A percentile compares a stretch with the other conserved stretches of the same genome.
These are phyloP conservation scores for Tenebrosternarchus preto DNA, from an alignment of 2,113 vertebrate species.

Conservation along the genomic window DNA sequence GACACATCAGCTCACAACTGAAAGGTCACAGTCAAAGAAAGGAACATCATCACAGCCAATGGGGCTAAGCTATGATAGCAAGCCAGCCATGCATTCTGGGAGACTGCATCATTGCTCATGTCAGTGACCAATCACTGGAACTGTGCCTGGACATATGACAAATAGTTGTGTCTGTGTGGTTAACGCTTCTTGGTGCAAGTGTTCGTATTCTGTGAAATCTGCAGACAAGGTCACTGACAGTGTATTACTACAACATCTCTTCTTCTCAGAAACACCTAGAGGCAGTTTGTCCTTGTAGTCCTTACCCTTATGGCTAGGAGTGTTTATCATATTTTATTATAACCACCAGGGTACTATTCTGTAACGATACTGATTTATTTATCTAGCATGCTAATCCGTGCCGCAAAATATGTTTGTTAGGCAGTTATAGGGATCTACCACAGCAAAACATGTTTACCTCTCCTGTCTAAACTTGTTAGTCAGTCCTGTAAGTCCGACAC, in stretches of 20 bases:
- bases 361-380: conserved; percentile 39
- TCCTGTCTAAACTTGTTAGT: conserved; percentile 18
- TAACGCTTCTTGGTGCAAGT: conserved; percentile 14
- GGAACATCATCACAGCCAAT: conserved; percentile 54
- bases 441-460: conserved; percentile 47
- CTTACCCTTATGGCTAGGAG: conserved; percentile 17
- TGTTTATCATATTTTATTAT: too few species aligned
- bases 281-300: conserved; percentile 21
- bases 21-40: conserved; percentile 67
- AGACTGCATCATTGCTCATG: conserved; percentile 39
- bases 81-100: conserved; percentile 51
- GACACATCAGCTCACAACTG: conserved; percentile 45
- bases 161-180: conserved; percentile 25
- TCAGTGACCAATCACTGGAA: conserved; percentile 49
- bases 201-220: conserved; percentile 25
- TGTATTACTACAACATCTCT: conserved; percentile 25
- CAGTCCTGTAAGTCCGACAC: neutral
- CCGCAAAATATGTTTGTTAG: too few species aligned
- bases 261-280: conserved; percentile 27
- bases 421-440: conserved; percentile 55
- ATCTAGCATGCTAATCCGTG: conserved; percentile 40
- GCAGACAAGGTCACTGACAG: conserved; percentile 26
- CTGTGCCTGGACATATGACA: conserved; percentile 31
- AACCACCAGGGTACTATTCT: conserved; percentile 1
- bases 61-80: conserved; percentile 20